These are phyloP conservation scores for Netelia melanura DNA, from an alignment of 2,888 invertebrate species.

Conservation along the genomic window DNA sequence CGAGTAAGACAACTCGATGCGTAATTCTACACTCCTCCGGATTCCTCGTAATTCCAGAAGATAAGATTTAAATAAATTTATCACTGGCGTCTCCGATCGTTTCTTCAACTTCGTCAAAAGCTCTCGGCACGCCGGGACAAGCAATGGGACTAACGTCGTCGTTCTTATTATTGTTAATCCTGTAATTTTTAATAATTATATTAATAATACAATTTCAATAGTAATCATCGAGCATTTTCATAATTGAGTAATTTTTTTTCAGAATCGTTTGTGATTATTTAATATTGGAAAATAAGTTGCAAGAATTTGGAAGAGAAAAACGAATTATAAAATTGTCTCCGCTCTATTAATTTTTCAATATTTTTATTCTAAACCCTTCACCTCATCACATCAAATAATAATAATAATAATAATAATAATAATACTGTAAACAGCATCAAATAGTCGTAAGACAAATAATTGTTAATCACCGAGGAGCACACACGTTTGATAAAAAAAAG, in stretches of 20 bases:
- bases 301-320: too few species aligned
- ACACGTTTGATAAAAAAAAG: too few species aligned
- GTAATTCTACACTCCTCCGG: slow-evolving; percentile 38
- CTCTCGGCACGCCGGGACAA: neutral
- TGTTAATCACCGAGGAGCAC: too few species aligned
- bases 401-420: too few species aligned
- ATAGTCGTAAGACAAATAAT: too few species aligned
- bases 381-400: too few species aligned
- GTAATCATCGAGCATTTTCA: neutral
- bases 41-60: slow-evolving; percentile 28
- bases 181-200: neutral
- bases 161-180: neutral
- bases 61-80: slow-evolving; percentile 43
- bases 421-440: too few species aligned
- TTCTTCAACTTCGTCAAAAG: neutral
- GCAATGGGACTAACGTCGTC: neutral
- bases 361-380: too few species aligned
- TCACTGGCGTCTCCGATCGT: slow-evolving; percentile 3
- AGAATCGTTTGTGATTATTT: neutral
- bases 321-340: too few species aligned
- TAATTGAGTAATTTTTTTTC: neutral
- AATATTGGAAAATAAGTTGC: too few species aligned
- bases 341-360: too few species aligned
- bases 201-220: neutral
- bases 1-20: neutral